A percentile compares a stretch with the other conserved stretches of the same genome.
Conservation (phyloP, 2,113 vertebrate genomes). For the Serinus canaria region DNA sequence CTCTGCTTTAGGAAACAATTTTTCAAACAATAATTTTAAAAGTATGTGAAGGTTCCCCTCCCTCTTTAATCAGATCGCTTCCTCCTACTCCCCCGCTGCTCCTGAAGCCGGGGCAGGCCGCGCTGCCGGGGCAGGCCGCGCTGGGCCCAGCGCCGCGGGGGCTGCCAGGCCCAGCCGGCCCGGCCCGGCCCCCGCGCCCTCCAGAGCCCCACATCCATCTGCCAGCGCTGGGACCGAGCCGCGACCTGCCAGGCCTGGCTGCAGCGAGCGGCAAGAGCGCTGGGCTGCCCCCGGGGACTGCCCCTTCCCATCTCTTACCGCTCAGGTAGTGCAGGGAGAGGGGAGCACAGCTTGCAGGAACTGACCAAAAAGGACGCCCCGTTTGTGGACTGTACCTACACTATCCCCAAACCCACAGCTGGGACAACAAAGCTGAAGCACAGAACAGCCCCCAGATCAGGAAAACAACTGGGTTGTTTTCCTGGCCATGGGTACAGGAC, state of each 20-base stretch:
- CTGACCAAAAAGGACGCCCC: not conserved
- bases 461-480: not conserved
- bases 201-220: not conserved
- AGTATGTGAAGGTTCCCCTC: not conserved
- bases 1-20: slow-evolving; percentile 58
- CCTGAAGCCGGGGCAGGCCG: not conserved
- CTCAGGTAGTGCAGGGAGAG: not conserved
- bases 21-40: slow-evolving; percentile 42
- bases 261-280: not conserved
- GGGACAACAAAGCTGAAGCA: not conserved
- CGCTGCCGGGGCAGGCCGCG: too few species aligned
- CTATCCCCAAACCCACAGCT: not conserved
- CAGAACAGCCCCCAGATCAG: not conserved
- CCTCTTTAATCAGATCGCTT: not conserved
- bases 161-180: not conserved
- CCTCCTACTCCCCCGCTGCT: not conserved
- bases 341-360: not conserved
- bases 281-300: not conserved
- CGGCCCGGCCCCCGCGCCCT: rapidly evolving
- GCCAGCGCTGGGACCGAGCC: not conserved
- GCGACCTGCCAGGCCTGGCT: rapidly evolving
- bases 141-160: rapidly evolving
- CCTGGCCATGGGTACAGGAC: not conserved
- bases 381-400: not conserved
- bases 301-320: not conserved